phyloP scores from a whole-genome alignment of 1,140 invertebrate genomes.

The Pogonus chalceus region DNA sequence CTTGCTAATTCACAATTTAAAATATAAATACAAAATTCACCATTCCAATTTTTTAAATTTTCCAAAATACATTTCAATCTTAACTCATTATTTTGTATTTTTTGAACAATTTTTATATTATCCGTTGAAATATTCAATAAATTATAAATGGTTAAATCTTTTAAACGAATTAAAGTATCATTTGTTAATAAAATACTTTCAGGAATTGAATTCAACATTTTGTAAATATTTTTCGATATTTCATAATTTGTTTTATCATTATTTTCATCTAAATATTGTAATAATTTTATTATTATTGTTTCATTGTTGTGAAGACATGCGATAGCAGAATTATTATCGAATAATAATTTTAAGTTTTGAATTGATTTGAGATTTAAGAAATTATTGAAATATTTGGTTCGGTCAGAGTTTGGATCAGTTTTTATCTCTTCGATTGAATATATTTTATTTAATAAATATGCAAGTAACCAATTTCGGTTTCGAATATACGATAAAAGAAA shows the following conservation, averaged over 20 bases:
- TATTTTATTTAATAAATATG: conserved; percentile 43
- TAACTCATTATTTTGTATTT: conserved; percentile 26
- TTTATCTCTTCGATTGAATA: conserved; percentile 30
- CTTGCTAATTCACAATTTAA: conserved; percentile 25
- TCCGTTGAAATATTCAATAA: conserved; percentile 22
- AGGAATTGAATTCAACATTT: conserved; percentile 27
- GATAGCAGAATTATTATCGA: conserved; percentile 38
- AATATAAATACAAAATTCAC: conserved; percentile 25
- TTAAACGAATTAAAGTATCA: conserved; percentile 17
- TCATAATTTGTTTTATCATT: conserved; percentile 25
- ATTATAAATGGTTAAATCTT: conserved; percentile 24
- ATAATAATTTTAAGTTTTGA: conserved; percentile 34
- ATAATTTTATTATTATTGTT: conserved; percentile 20
- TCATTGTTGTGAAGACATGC: conserved; percentile 36
- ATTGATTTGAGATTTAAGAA: conserved; percentile 36
- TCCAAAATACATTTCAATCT: conserved; percentile 31
- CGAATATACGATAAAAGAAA: conserved; percentile 43
- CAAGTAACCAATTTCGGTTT: conserved; percentile 45
- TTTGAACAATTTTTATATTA: conserved; percentile 25
- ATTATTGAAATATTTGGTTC: conserved; percentile 35
- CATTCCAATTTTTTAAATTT: conserved; percentile 31
- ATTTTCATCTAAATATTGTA: conserved; percentile 27
- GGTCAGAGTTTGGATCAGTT: conserved; percentile 28
- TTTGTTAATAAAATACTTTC: conserved; percentile 23
- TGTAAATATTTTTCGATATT: conserved; percentile 25